Evolutionary conservation across 2,797 vertebrate genomes (phyloP).

Genomic region (Silurus lanzhouensis): DNA sequence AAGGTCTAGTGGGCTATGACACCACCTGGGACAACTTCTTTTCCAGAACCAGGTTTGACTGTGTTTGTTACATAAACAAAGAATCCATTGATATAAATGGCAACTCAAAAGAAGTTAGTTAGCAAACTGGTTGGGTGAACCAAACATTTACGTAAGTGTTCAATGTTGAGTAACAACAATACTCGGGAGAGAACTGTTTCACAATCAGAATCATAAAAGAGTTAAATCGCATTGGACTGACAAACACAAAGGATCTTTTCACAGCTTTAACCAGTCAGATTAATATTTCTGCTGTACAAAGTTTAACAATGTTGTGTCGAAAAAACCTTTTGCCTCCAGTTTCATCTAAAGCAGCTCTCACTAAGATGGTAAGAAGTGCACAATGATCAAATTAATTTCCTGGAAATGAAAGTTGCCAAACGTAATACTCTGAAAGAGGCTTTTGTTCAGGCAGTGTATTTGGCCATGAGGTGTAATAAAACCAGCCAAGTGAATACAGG

Average conservation of each 20-base stretch:
- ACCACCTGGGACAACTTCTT: not conserved
- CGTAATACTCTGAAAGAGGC: slow-evolving; percentile 6
- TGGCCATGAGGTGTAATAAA: not conserved
- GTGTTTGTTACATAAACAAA: not conserved
- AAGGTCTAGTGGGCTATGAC: not conserved
- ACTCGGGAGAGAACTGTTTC: not conserved
- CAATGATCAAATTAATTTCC: not conserved
- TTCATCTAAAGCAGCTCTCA: not conserved
- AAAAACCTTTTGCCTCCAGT: not conserved
- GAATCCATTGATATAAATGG: not conserved
- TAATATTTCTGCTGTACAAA: not conserved
- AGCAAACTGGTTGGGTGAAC: not conserved
- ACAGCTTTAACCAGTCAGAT: not conserved
- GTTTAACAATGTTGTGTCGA: not conserved
- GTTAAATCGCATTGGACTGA: not conserved
- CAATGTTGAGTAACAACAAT: not conserved
- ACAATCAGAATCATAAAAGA: not conserved
- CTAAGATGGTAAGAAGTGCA: not conserved
- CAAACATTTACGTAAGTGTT: not conserved
- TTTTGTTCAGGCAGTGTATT: slow-evolving; percentile 10
- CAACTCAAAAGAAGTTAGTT: not conserved
- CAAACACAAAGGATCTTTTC: slow-evolving; percentile 10
- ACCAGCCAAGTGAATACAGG: not conserved
- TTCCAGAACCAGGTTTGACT: not conserved
- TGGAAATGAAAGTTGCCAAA: not conserved